phyloP scores from a whole-genome alignment of 2,797 vertebrate species.

The Onychomys arenicola region DNA sequence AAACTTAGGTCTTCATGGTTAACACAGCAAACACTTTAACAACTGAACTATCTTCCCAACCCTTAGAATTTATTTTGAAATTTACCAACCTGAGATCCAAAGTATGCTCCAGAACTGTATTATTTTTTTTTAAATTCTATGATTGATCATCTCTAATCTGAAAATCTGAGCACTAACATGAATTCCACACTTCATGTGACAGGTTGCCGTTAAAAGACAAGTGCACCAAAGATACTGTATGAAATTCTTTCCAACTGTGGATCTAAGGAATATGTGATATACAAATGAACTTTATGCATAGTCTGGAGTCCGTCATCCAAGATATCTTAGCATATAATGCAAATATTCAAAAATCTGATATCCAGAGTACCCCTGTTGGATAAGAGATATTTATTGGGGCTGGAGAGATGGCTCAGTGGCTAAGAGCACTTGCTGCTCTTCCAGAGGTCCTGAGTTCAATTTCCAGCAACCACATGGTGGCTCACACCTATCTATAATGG shows the following conservation, averaged over 20 bases:
- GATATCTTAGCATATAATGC: neutral
- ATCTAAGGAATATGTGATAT: neutral
- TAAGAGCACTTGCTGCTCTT: too few relatives aligned
- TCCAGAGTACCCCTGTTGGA: neutral
- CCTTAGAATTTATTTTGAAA: neutral
- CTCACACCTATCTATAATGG: too few relatives aligned
- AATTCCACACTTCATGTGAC: neutral
- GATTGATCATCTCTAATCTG: neutral
- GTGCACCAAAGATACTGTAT: neutral
- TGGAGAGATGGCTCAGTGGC: neutral
- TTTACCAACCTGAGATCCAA: slow-evolving; percentile 11
- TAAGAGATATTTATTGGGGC: neutral
- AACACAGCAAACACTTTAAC: neutral
- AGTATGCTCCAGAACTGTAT: neutral
- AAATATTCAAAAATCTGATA: neutral
- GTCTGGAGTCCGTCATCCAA: neutral
- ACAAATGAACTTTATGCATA: neutral
- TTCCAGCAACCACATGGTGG: too few relatives aligned
- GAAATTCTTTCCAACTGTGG: neutral
- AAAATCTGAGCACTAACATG: neutral
- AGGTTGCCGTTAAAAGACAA: neutral
- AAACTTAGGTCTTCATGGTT: too few relatives aligned
- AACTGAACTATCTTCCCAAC: neutral
- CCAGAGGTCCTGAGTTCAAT: too few relatives aligned
- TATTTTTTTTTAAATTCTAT: neutral